phyloP scores from a whole-genome alignment of 2,888 invertebrate genomes.

The Rotaria magnacalcarata region DNA sequence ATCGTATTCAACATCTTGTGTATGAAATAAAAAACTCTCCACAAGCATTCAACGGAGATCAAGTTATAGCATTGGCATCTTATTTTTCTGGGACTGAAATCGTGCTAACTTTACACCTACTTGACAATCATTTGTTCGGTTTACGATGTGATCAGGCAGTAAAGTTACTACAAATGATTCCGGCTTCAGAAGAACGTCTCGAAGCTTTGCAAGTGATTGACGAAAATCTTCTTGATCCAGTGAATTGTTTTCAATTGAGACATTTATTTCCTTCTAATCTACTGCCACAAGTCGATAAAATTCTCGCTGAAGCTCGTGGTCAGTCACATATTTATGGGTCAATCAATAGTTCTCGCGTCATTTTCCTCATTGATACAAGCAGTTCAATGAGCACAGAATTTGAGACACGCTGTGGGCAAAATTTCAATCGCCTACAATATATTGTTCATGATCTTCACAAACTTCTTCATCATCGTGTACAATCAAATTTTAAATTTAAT shows the following conservation, averaged over 20 bases:
- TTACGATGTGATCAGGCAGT: background rate
- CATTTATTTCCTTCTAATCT: background rate
- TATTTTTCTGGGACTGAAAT: background rate
- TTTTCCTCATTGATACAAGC: constrained; percentile 13
- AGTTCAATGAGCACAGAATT: background rate
- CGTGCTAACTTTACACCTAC: background rate
- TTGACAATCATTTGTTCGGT: constrained; percentile 10
- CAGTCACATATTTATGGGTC: background rate
- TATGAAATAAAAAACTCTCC: background rate
- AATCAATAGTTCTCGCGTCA: background rate
- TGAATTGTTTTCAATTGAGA: background rate
- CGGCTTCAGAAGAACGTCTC: background rate
- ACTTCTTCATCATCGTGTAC: constrained; percentile 13
- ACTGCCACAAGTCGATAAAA: background rate
- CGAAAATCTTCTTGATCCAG: background rate
- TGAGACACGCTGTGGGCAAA: background rate
- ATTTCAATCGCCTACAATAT: background rate
- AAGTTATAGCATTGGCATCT: background rate
- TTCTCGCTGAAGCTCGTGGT: background rate
- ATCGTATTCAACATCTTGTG: background rate
- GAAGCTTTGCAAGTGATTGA: background rate
- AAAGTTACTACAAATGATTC: background rate
- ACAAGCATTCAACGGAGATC: background rate
- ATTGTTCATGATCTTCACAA: constrained; percentile 25
- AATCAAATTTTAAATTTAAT: background rate